Percentiles rank a stretch among this genome's conserved stretches.
These are phyloP conservation scores for Nanorana parkeri DNA, from an alignment of 2,113 vertebrate genomes.

Conservation along the genomic window DNA sequence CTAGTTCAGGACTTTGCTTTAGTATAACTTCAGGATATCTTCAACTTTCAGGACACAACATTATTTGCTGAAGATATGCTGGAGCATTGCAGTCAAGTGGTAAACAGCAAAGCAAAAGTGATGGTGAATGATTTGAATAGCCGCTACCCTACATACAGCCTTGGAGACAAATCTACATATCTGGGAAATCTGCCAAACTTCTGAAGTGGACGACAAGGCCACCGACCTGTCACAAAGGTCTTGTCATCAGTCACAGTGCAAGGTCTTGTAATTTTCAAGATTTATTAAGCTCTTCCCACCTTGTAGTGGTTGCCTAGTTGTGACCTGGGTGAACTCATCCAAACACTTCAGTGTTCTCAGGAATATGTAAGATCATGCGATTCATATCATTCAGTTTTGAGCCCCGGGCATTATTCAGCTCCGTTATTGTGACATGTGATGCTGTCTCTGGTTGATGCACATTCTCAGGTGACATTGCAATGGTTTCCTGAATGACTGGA, in stretches of 20 bases:
- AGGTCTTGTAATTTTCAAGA: conserved; percentile 32
- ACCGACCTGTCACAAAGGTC: conserved; percentile 32
- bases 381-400: no score
- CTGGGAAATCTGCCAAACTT: conserved; percentile 25
- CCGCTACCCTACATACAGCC: background rate
- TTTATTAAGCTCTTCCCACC: conserved; percentile 11
- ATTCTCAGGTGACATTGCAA: no score
- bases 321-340: background rate
- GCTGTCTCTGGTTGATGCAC: no score
- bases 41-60: background rate
- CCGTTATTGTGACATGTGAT: no score
- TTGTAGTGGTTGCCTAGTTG: background rate
- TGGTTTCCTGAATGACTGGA: no score
- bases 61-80: background rate
- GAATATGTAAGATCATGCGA: no score
- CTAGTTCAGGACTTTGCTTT: background rate
- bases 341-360: background rate
- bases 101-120: background rate
- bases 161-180: conserved; percentile 8
- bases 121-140: background rate
- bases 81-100: background rate
- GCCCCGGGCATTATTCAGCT: no score
- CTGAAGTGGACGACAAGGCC: conserved; percentile 39
- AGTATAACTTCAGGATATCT: background rate
- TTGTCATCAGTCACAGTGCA: background rate